phyloP scores from a whole-genome alignment of 2,797 vertebrate species.

The Karalla daura region DNA sequence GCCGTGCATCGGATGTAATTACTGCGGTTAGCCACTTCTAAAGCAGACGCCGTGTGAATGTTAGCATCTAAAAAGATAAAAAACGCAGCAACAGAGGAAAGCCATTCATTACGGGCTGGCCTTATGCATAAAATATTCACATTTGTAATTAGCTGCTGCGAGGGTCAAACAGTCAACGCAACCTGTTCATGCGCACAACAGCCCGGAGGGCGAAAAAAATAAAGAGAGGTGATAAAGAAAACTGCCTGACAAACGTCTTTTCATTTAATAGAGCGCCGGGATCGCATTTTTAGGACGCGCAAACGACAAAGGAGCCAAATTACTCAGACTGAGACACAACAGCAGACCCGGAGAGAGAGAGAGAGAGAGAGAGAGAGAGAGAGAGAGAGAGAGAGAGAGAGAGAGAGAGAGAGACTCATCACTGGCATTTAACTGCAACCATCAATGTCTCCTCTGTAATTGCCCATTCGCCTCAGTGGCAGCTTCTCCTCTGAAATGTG shows the following conservation, averaged over 20 bases:
- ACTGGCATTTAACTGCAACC: no score
- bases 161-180: neutral
- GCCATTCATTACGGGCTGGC: constrained; percentile 49
- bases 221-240: neutral
- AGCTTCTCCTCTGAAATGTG: neutral
- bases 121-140: constrained; percentile 56
- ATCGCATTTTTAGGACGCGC: constrained; percentile 34
- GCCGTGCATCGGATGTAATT: constrained; percentile 10
- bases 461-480: neutral
- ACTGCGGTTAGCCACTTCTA: neutral
- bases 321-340: neutral
- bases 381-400: constrained; percentile 36
- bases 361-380: neutral
- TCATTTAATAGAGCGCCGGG: constrained; percentile 13
- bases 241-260: neutral
- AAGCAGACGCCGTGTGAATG: no score
- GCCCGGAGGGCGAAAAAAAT: constrained; percentile 5
- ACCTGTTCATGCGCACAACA: neutral
- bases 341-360: neutral
- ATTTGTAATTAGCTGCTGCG: constrained; percentile 6
- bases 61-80: neutral
- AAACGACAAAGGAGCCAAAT: constrained; percentile 22
- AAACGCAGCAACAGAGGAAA: constrained; percentile 14
- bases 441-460: neutral
- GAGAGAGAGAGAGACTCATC: constrained; percentile 51